Base-by-base conservation (phyloP, 2,113 vertebrate species). In the Typhlomys cinereus region DNA sequence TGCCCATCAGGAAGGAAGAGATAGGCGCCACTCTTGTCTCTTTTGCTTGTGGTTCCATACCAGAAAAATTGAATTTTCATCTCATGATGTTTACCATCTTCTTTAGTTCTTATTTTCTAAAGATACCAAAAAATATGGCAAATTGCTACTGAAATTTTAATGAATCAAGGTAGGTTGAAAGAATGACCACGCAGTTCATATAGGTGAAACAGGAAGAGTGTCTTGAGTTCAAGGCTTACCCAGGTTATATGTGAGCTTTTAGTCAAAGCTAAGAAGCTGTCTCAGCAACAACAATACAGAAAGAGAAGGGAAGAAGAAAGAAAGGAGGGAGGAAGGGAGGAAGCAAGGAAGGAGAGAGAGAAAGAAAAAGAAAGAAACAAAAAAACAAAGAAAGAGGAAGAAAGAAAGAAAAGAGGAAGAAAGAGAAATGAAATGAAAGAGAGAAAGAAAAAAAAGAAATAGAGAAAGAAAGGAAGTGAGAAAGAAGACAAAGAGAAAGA, bases 1-100 rank as follows among this genome's bases (percentile, higher is more conserved):
- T 98, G 98, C 69, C 98, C 98, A 95, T 98, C 99, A 0, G 99
- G 99, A 66, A 99, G 89, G 95, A 99, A 99, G 76, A 99, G 98
- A 96, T 99, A 99, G 74, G 99, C 99, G 39, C 99, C 99, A 18
- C 99, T 99, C 97, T 98, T 99, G 96, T 99, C 99, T 87, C 95
- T 96, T 59, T 98, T 98, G 84, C 79, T 97, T 54, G 95, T 98
- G 54, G 99, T 99, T 94, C 99, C 99, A n/a, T 99, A 99, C 99
- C 99, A 99, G 29, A 98, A 96, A 94, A 99, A 99, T 2, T 98
- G 98, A 54, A 99, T 96, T 75, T 98, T 98, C 48, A 99, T 87
- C 75, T 97, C 97, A 66, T 98, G 98, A 46, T 95, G 97, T 81
- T 96, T 97, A 61, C 98, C 98, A 11, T 98, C 98, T 41, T 98